A percentile compares a stretch with the other conserved stretches of the same genome.
Conservation (phyloP, 2,113 vertebrate genomes). For the Corythaixoides concolor region DNA sequence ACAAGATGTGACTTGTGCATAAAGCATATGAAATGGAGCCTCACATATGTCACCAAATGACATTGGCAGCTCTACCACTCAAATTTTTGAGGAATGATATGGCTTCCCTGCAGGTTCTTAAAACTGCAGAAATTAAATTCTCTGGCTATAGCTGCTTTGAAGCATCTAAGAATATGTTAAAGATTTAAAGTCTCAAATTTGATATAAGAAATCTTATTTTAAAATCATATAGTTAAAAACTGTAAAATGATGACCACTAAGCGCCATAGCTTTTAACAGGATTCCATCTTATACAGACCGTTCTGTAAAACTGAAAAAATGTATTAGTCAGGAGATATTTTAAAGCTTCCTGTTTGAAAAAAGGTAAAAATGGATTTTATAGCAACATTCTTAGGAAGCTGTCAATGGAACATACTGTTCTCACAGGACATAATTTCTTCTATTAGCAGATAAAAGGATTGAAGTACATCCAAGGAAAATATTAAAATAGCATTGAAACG, state of each 20-base stretch:
- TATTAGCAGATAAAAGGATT: slow-evolving; percentile 21
- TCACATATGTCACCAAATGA: not conserved
- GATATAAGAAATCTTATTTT: not conserved
- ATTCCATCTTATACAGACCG: not conserved
- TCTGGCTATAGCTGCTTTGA: not conserved
- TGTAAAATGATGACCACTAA: not conserved
- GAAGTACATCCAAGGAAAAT: not conserved
- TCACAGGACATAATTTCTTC: not conserved
- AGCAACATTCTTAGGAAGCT: not conserved
- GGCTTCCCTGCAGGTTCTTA: not conserved
- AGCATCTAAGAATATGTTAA: not conserved
- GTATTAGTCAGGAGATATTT: not conserved
- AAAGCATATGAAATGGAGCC: not conserved
- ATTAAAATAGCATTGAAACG: slow-evolving; percentile 42
- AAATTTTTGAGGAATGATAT: not conserved
- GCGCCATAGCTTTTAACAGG: not conserved
- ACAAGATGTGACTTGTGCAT: not conserved
- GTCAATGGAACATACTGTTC: not conserved
- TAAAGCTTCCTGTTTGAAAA: not conserved
- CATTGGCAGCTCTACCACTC: not conserved
- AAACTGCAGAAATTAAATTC: not conserved
- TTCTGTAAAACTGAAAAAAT: not conserved
- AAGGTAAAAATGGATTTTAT: not conserved
- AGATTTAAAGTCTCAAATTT: not conserved
- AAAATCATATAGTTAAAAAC: not conserved